Conservation (phyloP, 2,888 invertebrate genomes). For the Drosophila antonietae region DNA sequence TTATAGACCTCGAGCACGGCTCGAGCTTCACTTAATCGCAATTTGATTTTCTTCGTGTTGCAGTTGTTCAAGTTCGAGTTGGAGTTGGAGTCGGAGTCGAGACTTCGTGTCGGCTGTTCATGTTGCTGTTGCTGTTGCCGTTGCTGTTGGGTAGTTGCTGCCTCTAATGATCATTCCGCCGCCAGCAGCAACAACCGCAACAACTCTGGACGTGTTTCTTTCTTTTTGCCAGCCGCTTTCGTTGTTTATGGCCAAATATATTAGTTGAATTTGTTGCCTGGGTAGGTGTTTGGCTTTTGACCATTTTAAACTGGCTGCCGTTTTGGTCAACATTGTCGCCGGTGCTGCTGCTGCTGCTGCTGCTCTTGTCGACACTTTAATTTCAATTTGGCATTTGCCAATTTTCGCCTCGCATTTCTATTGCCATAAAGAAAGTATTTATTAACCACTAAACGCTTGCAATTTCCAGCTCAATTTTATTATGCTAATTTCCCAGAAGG, state of each 20-base stretch:
- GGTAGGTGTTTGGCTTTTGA: slow-evolving; percentile 64
- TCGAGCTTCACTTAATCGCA: slow-evolving; percentile 55
- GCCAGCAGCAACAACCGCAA: slow-evolving; percentile 13
- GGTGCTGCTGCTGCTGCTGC: slow-evolving; percentile 37
- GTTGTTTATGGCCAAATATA: slow-evolving; percentile 78
- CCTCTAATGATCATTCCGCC: slow-evolving; percentile 57
- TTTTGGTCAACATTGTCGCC: slow-evolving; percentile 32
- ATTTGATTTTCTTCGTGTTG: slow-evolving; percentile 73
- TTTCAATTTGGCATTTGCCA: slow-evolving; percentile 71
- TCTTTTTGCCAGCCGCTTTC: slow-evolving; percentile 58
- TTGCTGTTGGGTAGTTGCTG: slow-evolving; percentile 32
- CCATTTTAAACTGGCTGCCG: slow-evolving; percentile 72
- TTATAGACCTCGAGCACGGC: slow-evolving; percentile 81
- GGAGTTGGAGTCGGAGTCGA: slow-evolving; percentile 35
- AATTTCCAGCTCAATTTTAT: slow-evolving; percentile 48
- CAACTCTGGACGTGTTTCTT: slow-evolving; percentile 34
- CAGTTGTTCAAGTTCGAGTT: slow-evolving; percentile 27
- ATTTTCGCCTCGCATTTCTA: slow-evolving; percentile 62
- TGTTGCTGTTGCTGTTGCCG: slow-evolving; percentile 23
- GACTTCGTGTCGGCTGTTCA: slow-evolving; percentile 16
- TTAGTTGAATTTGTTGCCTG: slow-evolving; percentile 65
- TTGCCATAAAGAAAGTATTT: slow-evolving; percentile 70
- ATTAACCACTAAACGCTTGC: slow-evolving; percentile 51
- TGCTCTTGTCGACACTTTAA: slow-evolving; percentile 70
- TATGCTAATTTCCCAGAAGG: slow-evolving; percentile 62